phyloP scores from a whole-genome alignment of 2,797 vertebrate genomes.

The Phalanger gymnotis region DNA sequence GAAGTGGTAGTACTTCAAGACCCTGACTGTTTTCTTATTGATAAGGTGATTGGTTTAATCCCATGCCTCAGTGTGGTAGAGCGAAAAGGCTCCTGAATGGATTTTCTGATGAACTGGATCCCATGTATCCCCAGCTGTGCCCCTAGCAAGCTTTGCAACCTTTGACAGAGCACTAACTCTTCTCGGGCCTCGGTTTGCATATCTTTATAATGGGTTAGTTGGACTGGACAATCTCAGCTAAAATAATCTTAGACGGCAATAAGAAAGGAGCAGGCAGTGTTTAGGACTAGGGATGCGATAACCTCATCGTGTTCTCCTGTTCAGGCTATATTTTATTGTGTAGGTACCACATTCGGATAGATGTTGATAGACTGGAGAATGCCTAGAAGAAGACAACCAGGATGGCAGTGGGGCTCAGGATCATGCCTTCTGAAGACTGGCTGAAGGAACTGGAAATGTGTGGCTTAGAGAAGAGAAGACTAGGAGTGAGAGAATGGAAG shows the following conservation, averaged over 20 bases:
- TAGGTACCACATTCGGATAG: neutral
- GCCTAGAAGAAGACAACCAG: neutral
- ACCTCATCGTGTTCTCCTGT: neutral
- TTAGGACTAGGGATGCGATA: neutral
- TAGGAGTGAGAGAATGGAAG: neutral
- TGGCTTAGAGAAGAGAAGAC: neutral
- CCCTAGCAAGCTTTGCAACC: neutral
- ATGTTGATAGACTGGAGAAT: neutral
- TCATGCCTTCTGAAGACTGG: neutral
- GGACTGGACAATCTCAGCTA: neutral
- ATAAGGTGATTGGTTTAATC: neutral
- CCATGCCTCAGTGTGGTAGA: neutral
- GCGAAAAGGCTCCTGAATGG: neutral
- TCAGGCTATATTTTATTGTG: neutral
- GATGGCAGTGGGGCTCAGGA: neutral
- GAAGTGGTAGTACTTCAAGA: neutral
- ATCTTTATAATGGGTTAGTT: neutral
- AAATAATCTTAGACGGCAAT: neutral
- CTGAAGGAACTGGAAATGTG: neutral
- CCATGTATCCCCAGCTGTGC: neutral
- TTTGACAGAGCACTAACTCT: neutral
- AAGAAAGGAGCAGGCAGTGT: neutral
- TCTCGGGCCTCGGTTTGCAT: neutral
- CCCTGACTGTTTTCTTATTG: neutral
- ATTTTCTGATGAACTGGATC: neutral